Percentiles rank a stretch among this genome's conserved stretches.
Evolutionary conservation across 2,797 vertebrate genomes (phyloP).

Genomic region (Chelon auratus): DNA sequence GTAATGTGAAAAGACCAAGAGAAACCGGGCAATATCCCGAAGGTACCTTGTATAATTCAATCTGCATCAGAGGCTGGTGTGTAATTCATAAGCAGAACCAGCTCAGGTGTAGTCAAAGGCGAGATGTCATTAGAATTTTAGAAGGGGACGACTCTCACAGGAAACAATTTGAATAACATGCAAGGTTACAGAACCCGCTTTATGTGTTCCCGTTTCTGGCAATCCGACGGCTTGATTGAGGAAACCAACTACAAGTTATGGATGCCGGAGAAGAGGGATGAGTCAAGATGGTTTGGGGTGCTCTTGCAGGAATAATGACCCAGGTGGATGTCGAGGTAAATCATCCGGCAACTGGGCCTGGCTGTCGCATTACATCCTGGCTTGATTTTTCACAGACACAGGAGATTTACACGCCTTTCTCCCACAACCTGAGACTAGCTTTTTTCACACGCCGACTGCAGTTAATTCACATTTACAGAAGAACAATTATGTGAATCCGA

Average conservation of each 20-base stretch:
- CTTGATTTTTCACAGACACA: slow-evolving; percentile 45
- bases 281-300: slow-evolving; percentile 54
- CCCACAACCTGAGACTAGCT: slow-evolving; percentile 26
- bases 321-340: slow-evolving; percentile 56
- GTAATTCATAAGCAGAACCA: slow-evolving; percentile 53
- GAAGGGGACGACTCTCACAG: slow-evolving; percentile 59
- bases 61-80: slow-evolving; percentile 50
- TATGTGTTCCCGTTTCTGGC: slow-evolving; percentile 39
- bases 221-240: slow-evolving; percentile 63
- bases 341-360: slow-evolving; percentile 33
- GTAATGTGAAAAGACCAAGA: slow-evolving; percentile 62
- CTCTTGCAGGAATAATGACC: slow-evolving; percentile 64
- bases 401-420: slow-evolving; percentile 30
- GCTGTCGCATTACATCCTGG: not conserved
- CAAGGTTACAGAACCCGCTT: slow-evolving; percentile 54
- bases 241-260: slow-evolving; percentile 56
- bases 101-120: slow-evolving; percentile 55
- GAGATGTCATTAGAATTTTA: slow-evolving; percentile 54
- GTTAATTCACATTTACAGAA: slow-evolving; percentile 47
- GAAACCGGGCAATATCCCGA: slow-evolving; percentile 60
- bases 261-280: slow-evolving; percentile 51
- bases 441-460: slow-evolving; percentile 31
- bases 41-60: slow-evolving; percentile 65
- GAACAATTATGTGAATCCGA: slow-evolving; percentile 37
- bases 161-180: slow-evolving; percentile 71